phyloP scores from a whole-genome alignment of 2,797 vertebrate genomes.

The Acanthopagrus latus region DNA sequence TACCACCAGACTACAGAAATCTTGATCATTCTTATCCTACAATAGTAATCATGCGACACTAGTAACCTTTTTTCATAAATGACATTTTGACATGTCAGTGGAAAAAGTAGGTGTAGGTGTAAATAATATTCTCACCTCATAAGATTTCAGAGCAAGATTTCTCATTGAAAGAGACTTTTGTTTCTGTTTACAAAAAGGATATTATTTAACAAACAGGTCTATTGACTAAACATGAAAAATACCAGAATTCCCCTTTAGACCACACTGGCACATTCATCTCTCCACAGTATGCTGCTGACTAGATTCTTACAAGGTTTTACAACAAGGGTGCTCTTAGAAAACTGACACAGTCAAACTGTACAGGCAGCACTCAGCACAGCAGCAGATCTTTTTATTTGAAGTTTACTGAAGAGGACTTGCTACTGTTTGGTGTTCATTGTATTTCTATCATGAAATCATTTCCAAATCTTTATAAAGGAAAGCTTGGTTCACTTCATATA shows the following conservation, averaged over 20 bases:
- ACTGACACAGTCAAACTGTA: neutral
- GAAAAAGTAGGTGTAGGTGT: neutral
- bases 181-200: too few relatives aligned
- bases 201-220: too few relatives aligned
- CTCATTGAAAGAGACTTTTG: too few relatives aligned
- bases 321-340: neutral
- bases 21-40: neutral
- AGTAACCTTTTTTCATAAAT: neutral
- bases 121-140: neutral
- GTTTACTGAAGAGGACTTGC: neutral
- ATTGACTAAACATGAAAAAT: too few relatives aligned
- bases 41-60: neutral
- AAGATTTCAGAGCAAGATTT: too few relatives aligned
- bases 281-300: neutral
- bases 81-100: neutral
- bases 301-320: neutral
- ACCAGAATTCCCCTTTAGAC: neutral
- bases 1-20: too few relatives aligned
- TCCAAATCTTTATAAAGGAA: neutral
- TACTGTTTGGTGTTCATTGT: neutral
- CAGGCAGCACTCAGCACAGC: conserved; percentile 12
- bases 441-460: neutral
- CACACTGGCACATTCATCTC: neutral
- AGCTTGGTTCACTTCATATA: neutral
- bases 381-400: neutral